These are phyloP conservation scores for Himalopsyche japonica DNA, from an alignment of 2,888 invertebrate genomes.

Conservation along the genomic window DNA sequence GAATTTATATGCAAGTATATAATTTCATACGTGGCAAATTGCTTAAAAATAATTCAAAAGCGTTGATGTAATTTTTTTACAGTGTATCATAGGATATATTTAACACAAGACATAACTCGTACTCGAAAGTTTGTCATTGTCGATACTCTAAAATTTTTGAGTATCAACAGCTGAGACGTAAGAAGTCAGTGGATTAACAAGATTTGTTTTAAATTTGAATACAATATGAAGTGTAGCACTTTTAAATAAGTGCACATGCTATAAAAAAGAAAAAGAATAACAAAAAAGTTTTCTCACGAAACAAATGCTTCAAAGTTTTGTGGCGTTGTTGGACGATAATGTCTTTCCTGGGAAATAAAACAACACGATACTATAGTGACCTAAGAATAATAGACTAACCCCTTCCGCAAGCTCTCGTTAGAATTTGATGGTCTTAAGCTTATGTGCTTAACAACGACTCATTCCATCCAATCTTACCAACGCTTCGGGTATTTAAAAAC, in stretches of 20 bases:
- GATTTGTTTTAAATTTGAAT: too few relatives aligned
- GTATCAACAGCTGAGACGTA: too few relatives aligned
- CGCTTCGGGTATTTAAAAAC: slow-evolving; percentile 33
- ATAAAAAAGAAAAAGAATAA: neutral
- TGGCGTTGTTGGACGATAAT: slow-evolving; percentile 5
- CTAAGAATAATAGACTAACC: neutral
- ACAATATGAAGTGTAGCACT: too few relatives aligned
- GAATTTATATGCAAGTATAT: too few relatives aligned
- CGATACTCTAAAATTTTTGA: too few relatives aligned
- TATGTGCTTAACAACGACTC: slow-evolving; percentile 13
- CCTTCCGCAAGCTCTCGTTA: neutral
- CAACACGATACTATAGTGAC: neutral
- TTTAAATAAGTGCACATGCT: neutral
- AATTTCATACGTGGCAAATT: too few relatives aligned
- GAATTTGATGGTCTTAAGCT: slow-evolving; percentile 19
- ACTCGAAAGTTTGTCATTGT: too few relatives aligned
- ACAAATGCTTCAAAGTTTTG: neutral
- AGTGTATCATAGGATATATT: too few relatives aligned
- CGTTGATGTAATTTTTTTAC: too few relatives aligned
- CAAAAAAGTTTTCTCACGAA: neutral
- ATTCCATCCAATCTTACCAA: slow-evolving; percentile 17
- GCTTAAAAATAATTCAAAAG: too few relatives aligned
- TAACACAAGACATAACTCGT: too few relatives aligned
- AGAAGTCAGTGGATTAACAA: too few relatives aligned
- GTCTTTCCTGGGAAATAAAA: slow-evolving; percentile 16